Conservation (phyloP, 2,888 invertebrate species). For the Ophonus ardosiacus region DNA sequence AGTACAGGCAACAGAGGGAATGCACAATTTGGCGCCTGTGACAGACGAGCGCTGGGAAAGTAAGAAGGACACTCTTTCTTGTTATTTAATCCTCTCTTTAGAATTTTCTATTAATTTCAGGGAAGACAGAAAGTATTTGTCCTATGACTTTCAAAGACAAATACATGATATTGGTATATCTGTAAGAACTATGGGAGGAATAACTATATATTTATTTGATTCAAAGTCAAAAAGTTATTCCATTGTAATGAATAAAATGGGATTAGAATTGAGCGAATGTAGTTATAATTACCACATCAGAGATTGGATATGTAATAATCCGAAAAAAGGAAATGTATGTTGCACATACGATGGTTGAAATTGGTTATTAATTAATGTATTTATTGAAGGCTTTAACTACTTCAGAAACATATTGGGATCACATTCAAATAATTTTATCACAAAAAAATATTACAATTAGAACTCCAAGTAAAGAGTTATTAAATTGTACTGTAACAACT, state of each 20-base stretch:
- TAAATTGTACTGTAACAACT: not conserved
- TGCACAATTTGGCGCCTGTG: not conserved
- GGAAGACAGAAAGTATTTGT: not conserved
- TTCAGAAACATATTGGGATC: not conserved
- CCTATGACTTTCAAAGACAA: not conserved
- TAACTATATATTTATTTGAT: not conserved
- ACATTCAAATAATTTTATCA: not conserved
- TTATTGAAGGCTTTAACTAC: not conserved
- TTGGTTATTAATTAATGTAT: not conserved
- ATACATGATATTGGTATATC: not conserved
- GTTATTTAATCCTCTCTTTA: not conserved
- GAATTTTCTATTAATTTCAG: not conserved
- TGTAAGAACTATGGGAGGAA: not conserved
- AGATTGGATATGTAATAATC: not conserved
- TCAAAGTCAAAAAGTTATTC: not conserved
- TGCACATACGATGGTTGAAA: not conserved
- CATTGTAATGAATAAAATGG: not conserved
- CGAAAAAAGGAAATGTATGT: not conserved
- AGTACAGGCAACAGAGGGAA: not conserved
- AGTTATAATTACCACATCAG: not conserved
- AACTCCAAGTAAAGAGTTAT: not conserved
- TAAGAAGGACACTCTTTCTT: not conserved
- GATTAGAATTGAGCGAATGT: not conserved
- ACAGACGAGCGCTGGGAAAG: slow-evolving; percentile 24
- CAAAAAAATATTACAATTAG: not conserved